These are phyloP conservation scores for Oncorhynchus nerka DNA, from an alignment of 2,113 vertebrate genomes.

Conservation along the genomic window DNA sequence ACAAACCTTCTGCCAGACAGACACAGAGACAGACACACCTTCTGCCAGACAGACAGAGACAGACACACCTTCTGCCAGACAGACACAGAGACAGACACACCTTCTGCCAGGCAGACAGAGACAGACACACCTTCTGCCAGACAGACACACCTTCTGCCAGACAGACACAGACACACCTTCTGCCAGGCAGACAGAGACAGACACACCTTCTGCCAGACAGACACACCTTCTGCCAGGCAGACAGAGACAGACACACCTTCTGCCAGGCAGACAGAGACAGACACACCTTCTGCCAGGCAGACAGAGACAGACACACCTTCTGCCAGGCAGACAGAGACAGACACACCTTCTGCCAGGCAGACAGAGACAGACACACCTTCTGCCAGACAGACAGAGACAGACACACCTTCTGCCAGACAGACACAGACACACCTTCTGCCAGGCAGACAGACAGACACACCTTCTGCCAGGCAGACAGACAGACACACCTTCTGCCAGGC, in stretches of 20 bases:
- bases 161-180: too few species aligned
- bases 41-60: too few species aligned
- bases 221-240: too few species aligned
- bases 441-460: slow-evolving; percentile 72
- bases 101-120: neutral
- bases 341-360: neutral
- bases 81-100: too few species aligned
- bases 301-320: slow-evolving; percentile 78
- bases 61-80: too few species aligned
- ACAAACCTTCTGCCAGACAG: neutral
- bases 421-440: slow-evolving; percentile 85
- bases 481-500: slow-evolving; percentile 92
- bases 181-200: too few species aligned
- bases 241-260: slow-evolving; percentile 78
- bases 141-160: too few species aligned
- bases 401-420: neutral
- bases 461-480: neutral
- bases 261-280: slow-evolving; percentile 87
- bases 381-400: slow-evolving; percentile 83
- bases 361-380: slow-evolving; percentile 78
- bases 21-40: neutral
- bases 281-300: neutral
- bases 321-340: slow-evolving; percentile 87
- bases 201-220: too few species aligned
- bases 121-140: neutral